Base-by-base conservation (phyloP, 2,113 vertebrate species). In the Ophiodon elongatus region DNA sequence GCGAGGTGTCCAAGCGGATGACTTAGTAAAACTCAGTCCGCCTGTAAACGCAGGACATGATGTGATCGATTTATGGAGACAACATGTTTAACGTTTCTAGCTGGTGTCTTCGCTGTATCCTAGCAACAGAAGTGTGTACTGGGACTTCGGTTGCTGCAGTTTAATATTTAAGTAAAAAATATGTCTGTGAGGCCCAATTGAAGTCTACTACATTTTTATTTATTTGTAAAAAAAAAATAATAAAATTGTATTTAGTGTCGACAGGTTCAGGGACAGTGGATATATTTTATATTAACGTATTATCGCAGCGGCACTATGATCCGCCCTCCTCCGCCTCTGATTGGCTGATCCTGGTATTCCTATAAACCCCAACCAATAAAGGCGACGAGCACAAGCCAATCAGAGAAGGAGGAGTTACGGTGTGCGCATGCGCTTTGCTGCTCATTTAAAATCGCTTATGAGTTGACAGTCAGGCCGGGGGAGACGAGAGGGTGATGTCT, bases 391-490 rank as follows among this genome's bases (percentile, higher is more conserved):
- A 19, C 15, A 7, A 31, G 15, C 57, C 57, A 60, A 60, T 60
- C 57, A 60, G 29, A 60, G 15, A 15, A 29, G 17, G 29, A 60
- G 57, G 6, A 33, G 57, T 25, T 4, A 17, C 13, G 66, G 1
- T 72, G 33, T 85, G 88, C 90, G 91, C 93, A 90, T 91, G 93
- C 89, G 37, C 82, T 14, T 0, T 33, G 69, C 35, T 39, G 50
- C 23, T 87, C 76, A 21, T 39, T 85, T 75, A 84, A 80, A 52
- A 17, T 15, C 4, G 54, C 59, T 29, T 66, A 39, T 39, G 85
- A 83, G 83, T 84, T 78, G 57, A 10, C 60, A 0, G 80, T 57
- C 76, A 15, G 68, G n/a, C 65, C 0, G 78, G 47, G 70, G 60
- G 37, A n/a, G n/a, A n/a, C n/a, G 23, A 63, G 11, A 25, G 64